Evolutionary conservation across 2,113 vertebrate species (phyloP).

Genomic region (Saimiri boliviensis): DNA sequence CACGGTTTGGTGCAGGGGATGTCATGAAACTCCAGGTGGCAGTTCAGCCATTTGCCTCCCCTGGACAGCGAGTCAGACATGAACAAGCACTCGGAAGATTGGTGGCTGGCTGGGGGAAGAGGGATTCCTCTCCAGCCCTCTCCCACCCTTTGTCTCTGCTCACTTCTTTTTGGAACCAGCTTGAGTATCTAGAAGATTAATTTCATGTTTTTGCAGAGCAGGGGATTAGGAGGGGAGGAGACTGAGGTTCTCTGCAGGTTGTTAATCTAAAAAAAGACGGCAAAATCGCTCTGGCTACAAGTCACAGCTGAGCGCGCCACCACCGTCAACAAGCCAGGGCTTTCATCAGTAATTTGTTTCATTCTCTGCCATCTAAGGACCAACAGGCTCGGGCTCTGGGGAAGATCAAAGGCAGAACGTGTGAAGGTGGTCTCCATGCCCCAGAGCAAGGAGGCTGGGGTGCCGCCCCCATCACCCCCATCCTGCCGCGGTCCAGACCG

Average conservation of each 20-base stretch:
- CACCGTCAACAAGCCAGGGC: not conserved
- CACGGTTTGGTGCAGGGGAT: not conserved
- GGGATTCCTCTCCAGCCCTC: not conserved
- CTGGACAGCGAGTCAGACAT: not conserved
- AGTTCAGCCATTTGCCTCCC: not conserved
- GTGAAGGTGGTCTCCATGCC: not conserved
- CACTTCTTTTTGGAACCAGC: conserved; percentile 27
- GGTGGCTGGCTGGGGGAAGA: not conserved
- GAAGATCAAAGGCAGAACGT: not conserved
- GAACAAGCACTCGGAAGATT: not conserved
- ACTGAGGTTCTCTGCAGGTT: conserved; percentile 46
- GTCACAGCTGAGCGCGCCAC: not conserved
- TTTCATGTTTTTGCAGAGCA: conserved; percentile 74
- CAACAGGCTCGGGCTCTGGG: not conserved
- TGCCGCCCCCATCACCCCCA: fast-evolving
- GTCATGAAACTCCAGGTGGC: not conserved
- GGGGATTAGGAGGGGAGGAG: conserved; percentile 64
- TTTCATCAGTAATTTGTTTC: not conserved
- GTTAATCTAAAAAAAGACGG: conserved; percentile 67
- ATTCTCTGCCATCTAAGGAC: not conserved
- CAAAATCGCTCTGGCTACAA: not conserved
- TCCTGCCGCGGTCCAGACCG: not conserved
- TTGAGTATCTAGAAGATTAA: conserved; percentile 68
- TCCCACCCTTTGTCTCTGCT: not conserved
- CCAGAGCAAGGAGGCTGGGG: not conserved